Evolutionary conservation across 1,140 invertebrate species (phyloP).

Genomic region (Cyphomyrmex costatus): DNA sequence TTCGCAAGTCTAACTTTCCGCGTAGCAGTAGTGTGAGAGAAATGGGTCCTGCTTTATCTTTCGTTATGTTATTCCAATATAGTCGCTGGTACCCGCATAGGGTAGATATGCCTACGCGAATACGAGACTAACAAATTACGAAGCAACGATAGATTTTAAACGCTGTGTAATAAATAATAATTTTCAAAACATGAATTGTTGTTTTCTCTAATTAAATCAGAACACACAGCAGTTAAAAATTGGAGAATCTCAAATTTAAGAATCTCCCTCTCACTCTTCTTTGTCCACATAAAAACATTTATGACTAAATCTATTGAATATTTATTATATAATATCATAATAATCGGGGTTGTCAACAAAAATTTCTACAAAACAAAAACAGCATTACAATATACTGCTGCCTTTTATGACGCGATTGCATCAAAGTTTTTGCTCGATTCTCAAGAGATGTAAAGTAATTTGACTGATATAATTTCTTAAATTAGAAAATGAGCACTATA

Average conservation of each 20-base stretch:
- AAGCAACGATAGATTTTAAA: background rate
- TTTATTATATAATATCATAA: background rate
- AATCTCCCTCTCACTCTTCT: background rate
- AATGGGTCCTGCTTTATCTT: conserved; percentile 46
- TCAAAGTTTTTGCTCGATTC: background rate
- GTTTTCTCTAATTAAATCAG: background rate
- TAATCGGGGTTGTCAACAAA: background rate
- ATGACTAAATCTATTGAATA: background rate
- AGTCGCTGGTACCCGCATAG: conserved; percentile 57
- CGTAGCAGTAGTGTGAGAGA: conserved; percentile 35
- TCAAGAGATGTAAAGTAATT: background rate
- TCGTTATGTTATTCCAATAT: conserved; percentile 43
- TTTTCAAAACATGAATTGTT: background rate
- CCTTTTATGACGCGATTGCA: background rate
- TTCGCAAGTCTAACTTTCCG: conserved; percentile 6
- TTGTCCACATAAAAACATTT: background rate
- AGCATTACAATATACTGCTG: background rate
- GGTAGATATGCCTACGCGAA: conserved; percentile 2
- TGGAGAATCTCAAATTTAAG: background rate
- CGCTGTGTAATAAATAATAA: background rate
- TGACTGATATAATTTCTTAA: background rate
- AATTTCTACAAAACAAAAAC: background rate
- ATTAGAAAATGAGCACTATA: background rate
- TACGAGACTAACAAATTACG: conserved; percentile 7
- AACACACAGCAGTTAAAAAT: background rate